Percentiles rank a stretch among this genome's conserved stretches.
Conservation (phyloP, 1,140 invertebrate species). For the Pararge aegeria region DNA sequence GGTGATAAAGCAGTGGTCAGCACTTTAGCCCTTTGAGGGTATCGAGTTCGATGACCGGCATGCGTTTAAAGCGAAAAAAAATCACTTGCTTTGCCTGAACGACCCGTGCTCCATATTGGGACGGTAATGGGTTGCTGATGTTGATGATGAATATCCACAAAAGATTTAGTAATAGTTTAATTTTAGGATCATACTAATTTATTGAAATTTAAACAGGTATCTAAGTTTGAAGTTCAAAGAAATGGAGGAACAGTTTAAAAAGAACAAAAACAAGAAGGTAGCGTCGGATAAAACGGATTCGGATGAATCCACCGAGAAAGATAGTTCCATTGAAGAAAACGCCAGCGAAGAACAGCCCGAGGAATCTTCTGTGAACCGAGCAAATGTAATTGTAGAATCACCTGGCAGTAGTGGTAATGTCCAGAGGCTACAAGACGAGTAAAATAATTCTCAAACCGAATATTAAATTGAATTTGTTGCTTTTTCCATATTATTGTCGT, state of each 20-base stretch:
- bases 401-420: conserved; percentile 65
- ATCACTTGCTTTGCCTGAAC: no score
- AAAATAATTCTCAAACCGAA: conserved; percentile 8
- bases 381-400: conserved; percentile 53
- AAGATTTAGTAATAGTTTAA: no score
- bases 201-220: conserved; percentile 79
- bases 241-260: conserved; percentile 87
- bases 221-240: conserved; percentile 90
- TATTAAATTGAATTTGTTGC: no score
- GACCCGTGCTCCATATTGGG: no score
- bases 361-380: conserved; percentile 24
- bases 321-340: conserved; percentile 31
- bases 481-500: no score
- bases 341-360: conserved; percentile 20
- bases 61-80: no score
- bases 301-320: conserved; percentile 31
- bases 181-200: neutral
- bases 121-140: no score
- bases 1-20: no score
- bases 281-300: conserved; percentile 53
- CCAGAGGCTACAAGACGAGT: conserved; percentile 55
- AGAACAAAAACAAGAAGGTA: conserved; percentile 69
- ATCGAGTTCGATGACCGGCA: no score
- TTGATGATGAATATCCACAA: no score
- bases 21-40: no score